Conservation (phyloP, 1,140 invertebrate genomes). For the Oppia nitens region DNA sequence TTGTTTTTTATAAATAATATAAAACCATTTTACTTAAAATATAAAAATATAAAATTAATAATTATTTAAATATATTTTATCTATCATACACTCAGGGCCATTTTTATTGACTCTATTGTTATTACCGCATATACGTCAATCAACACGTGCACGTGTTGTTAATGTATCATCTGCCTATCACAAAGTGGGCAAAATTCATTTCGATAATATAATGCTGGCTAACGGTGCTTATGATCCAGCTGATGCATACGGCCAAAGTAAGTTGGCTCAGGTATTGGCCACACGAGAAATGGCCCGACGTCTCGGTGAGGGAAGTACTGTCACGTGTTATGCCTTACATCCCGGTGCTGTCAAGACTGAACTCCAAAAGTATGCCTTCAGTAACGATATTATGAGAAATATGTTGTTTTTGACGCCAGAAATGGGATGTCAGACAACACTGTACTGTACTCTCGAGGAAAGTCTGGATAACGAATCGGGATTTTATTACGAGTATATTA, state of each 20-base stretch:
- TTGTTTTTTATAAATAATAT: no score
- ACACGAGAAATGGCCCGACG: slow-evolving; percentile 56
- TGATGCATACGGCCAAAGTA: slow-evolving; percentile 61
- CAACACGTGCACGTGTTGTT: slow-evolving; percentile 55
- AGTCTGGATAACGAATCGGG: not conserved
- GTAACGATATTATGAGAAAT: slow-evolving; percentile 46
- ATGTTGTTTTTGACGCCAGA: slow-evolving; percentile 50
- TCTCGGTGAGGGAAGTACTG: slow-evolving; percentile 34
- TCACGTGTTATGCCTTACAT: slow-evolving; percentile 21
- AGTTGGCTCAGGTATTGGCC: slow-evolving; percentile 74
- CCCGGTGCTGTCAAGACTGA: slow-evolving; percentile 28
- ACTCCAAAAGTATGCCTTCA: slow-evolving; percentile 19
- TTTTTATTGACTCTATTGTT: slow-evolving; percentile 22
- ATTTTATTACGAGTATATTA: no score
- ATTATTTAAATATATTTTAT: no score
- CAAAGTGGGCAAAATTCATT: slow-evolving; percentile 47
- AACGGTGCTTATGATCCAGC: slow-evolving; percentile 41
- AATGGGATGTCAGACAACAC: slow-evolving; percentile 51
- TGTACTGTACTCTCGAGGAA: slow-evolving; percentile 46
- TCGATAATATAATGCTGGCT: slow-evolving; percentile 52
- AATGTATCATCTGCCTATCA: slow-evolving; percentile 51
- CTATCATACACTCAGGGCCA: slow-evolving; percentile 5
- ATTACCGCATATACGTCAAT: slow-evolving; percentile 16
- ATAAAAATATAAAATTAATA: no score
- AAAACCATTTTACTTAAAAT: no score